Evolutionary conservation across 2,797 vertebrate species (phyloP), one percentile per base, ranked within the genome.

Genomic region (Cyclopterus lumpus): DNA sequence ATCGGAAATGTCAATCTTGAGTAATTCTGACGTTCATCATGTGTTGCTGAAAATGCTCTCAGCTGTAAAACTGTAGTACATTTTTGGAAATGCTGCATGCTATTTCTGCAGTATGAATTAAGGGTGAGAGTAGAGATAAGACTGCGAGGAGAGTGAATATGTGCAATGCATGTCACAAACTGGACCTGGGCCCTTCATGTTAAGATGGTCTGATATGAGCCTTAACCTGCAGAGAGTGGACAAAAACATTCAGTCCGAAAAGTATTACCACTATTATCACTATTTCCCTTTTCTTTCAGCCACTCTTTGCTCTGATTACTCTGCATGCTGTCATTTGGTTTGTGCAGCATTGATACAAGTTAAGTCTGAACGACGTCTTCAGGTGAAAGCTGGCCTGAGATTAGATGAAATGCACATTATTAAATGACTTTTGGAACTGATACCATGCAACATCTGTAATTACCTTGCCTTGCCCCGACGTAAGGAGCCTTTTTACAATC

Each of bases 401-500:
- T 85, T 38, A 85, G 79, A 83, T 82, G 61, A 89, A 76, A 82
- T 77, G 34, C 34, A 54, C 59, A 57, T 84, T 81, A 88, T 86
- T 83, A 84, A 88, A 87, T 74, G 75, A 84, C 71, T 82, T 67
- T 75, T 6, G 65, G 24, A 71, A 68, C 36, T 77, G 73, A 86
- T 79, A 75, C 48, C 84, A 71, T 16, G 76, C 79, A 79, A 77
- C 72, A 77, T 77, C 54, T 80, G 77, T 75, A 73, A 82, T 83
- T 73, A 81, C 53, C 71, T 64, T 73, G 44, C 49, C 68, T 63
- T 67, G 58, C 71, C 67, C 58, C 42, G 58, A 73, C 26, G 2
- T 30, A 60, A 82, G 58, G 65, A 84, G 54, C 71, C 75, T 80
- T 88, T 88, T 82, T 71, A 83, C 66, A 88, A 86, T 84, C 83